Base-by-base conservation (phyloP, 2,797 vertebrate genomes). In the Lagodon rhomboides region DNA sequence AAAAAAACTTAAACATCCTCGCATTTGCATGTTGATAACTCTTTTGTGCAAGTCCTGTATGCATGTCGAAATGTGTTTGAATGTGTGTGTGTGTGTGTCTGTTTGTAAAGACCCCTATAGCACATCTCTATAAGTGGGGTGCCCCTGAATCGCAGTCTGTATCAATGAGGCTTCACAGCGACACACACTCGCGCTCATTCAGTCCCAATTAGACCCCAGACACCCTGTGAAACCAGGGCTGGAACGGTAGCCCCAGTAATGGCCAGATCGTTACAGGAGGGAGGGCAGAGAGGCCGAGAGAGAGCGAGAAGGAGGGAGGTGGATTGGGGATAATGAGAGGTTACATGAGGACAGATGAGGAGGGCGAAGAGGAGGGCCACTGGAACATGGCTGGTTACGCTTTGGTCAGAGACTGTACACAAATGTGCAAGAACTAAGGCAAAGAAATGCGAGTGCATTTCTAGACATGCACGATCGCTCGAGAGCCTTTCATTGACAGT, bases 191-290 rank as follows among this genome's bases (percentile, higher is more conserved):
- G 46, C 62, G 56, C 61, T 82, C 73, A 80, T 77, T 89, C 73
- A 80, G 76, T 75, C 79, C 82, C 86, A 89, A 89, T 93, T 90
- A 89, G 84, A 84, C 77, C 81, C 80, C 78, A 62, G 79, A 85
- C 80, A 38, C 83, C 78, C 82, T 9, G 50, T 84, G 85, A 85
- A 87, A 79, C 68, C 85, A 73, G 77, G 84, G 79, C 85, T 80
- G 68, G 73, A 85, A 66, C 54, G 30, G 68, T 54, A 80, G 73
- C 46, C 78, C 68, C 64, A 27, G 82, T 91, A 90, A 91, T 90
- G 85, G 74, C 74, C 68, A 23, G 81, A 90, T 90, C 61, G 74
- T 88, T 89, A 76, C 15, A 67, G 74, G 62, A 79, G 85, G 30
- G 67, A 65, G 88, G 58, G 66, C 34, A 68, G 67, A 83, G 72